Evolutionary conservation across 2,888 invertebrate genomes (phyloP), one percentile per base, ranked within the genome.

Genomic region (Panopea generosa): DNA sequence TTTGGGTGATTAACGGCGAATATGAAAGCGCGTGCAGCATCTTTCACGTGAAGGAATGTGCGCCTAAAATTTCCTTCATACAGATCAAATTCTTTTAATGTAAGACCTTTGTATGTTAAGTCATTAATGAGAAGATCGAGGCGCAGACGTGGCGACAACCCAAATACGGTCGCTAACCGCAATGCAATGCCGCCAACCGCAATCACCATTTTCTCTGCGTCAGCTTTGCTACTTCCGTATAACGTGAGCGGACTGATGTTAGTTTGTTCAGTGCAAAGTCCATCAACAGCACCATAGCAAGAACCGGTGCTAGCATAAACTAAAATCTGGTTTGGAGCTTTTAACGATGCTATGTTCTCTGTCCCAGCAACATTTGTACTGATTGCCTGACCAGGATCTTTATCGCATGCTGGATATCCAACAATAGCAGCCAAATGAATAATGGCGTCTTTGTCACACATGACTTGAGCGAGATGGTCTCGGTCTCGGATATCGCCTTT

Each of bases 351-450:
- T 16, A 69, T 45, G 27, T 69, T 69, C 18, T 45, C 61, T 16
- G 69, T 69, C 0, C 60, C 69, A 14, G 29, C 47, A 18, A 61
- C 43, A 22, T 69, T 69, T 43, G 61, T 61, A n/a, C 33, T 40
- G 3, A 60, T 69, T 11, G 69, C 69, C 6, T 29, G 20, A 20
- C 45, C 53, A 2, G 69, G 69, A 24, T 69, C 61, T 47, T 69
- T 69, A 33, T 61, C 60, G 20, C 69, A 69, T n/a, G 45, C 45
- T 3, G 92, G 92, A 71, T 91, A 92, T 9, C 92, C 92, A 6
- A 92, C 92, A 45, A 92, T 88, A 33, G 92, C 92, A 1, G 92
- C 92, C 69, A 92, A 74, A 73, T 92, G 92, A 49, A 92, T 86
- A 20, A 92, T 87, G 11, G 84, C 87, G n/a, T 85, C 84, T 57